Conservation (phyloP, 2,113 vertebrate species). For the Lutjanus erythropterus region DNA sequence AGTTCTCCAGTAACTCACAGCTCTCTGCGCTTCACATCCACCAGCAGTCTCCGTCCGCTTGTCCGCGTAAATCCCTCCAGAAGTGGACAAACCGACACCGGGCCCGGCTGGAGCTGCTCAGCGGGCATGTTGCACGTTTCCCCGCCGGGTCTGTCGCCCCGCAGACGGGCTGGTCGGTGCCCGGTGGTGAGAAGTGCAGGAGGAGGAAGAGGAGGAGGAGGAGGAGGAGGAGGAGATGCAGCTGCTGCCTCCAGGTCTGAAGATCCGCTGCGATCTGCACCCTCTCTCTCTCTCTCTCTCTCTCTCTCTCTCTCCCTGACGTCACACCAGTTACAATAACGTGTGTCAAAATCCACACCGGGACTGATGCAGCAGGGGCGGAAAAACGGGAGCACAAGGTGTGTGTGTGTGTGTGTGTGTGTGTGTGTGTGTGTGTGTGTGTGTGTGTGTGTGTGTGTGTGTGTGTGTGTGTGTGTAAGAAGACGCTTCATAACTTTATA, state of each 20-base stretch:
- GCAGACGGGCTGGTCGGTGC: background rate
- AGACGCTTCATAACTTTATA: too few relatives aligned
- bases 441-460: too few relatives aligned
- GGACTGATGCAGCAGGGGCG: background rate
- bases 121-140: conserved; percentile 45
- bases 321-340: conserved; percentile 48
- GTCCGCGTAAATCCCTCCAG: conserved; percentile 45
- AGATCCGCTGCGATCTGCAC: conserved; percentile 27
- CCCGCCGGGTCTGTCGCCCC: conserved; percentile 6
- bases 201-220: conserved; percentile 11
- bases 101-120: conserved; percentile 22
- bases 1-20: conserved; percentile 54
- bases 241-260: conserved; percentile 37
- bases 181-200: background rate
- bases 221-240: conserved; percentile 17
- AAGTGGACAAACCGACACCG: conserved; percentile 25
- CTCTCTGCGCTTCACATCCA: conserved; percentile 38
- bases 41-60: conserved; percentile 16
- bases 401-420: background rate
- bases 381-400: background rate
- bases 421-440: background rate
- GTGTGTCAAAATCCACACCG: background rate
- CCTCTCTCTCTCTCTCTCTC: conserved; percentile 20
- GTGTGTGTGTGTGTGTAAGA: too few relatives aligned
- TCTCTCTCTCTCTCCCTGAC: conserved; percentile 30